A percentile compares a stretch with the other conserved stretches of the same genome.
phyloP scores from a whole-genome alignment of 1,140 invertebrate genomes.

The Druon quercuslanigerum region DNA sequence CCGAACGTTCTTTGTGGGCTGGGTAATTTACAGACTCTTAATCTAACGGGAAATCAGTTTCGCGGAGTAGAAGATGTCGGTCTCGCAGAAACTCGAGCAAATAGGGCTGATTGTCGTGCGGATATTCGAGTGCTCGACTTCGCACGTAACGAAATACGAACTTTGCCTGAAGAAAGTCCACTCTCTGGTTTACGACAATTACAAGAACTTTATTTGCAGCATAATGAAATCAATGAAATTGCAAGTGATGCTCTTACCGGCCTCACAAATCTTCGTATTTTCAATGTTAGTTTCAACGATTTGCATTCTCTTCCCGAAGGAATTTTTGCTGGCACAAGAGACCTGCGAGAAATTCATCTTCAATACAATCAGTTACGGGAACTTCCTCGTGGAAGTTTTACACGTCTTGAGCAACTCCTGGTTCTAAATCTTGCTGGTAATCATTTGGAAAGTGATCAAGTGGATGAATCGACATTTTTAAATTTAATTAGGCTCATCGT shows the following conservation, averaged over 20 bases:
- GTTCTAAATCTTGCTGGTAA: slow-evolving; percentile 92
- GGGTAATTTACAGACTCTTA: slow-evolving; percentile 86
- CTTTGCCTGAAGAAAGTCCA: slow-evolving; percentile 83
- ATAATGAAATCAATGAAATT: slow-evolving; percentile 89
- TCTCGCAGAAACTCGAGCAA: slow-evolving; percentile 73
- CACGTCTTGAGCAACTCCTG: slow-evolving; percentile 87
- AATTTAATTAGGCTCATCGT: slow-evolving; percentile 89
- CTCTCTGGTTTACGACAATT: slow-evolving; percentile 83
- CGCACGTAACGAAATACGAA: slow-evolving; percentile 85
- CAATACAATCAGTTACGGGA: slow-evolving; percentile 88
- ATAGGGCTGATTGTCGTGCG: slow-evolving; percentile 74
- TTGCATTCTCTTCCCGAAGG: slow-evolving; percentile 85
- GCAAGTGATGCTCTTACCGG: slow-evolving; percentile 86
- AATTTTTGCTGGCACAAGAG: slow-evolving; percentile 85
- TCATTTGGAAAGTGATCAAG: slow-evolving; percentile 86
- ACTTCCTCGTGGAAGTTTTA: slow-evolving; percentile 87
- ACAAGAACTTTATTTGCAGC: slow-evolving; percentile 85
- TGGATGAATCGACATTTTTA: slow-evolving; percentile 88
- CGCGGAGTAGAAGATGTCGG: slow-evolving; percentile 84
- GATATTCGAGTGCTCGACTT: slow-evolving; percentile 85
- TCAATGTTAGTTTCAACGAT: slow-evolving; percentile 90
- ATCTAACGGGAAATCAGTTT: slow-evolving; percentile 89
- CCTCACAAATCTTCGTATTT: slow-evolving; percentile 83
- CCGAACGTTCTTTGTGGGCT: slow-evolving; percentile 85
- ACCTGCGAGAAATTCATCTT: slow-evolving; percentile 88